These are phyloP conservation scores for Rhagologus leucostigma DNA, from an alignment of 2,113 vertebrate genomes.

Conservation along the genomic window DNA sequence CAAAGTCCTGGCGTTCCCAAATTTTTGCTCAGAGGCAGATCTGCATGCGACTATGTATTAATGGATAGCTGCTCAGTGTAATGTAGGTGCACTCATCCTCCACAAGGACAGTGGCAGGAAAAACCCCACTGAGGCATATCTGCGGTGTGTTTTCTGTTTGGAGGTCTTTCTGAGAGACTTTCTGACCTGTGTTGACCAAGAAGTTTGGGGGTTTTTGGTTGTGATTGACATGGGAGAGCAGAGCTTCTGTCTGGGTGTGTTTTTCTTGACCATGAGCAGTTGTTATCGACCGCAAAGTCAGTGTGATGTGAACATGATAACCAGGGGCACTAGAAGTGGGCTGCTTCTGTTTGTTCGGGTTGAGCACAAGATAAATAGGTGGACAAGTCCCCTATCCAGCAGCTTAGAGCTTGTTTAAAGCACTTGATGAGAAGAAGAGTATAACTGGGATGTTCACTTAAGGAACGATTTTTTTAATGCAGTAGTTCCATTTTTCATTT, in stretches of 20 bases:
- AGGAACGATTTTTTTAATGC: not conserved
- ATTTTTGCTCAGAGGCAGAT: not conserved
- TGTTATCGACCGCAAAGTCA: not conserved
- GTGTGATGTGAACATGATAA: not conserved
- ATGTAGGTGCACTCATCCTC: not conserved
- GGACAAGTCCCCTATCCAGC: not conserved
- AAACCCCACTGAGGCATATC: not conserved
- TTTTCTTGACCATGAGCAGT: not conserved
- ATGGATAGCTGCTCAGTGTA: not conserved
- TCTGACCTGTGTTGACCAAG: not conserved
- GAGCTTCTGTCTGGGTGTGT: not conserved
- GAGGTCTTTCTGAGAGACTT: not conserved
- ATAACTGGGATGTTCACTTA: not conserved
- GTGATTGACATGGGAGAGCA: not conserved
- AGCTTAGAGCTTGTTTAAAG: not conserved
- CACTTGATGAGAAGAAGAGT: not conserved
- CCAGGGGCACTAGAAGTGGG: not conserved
- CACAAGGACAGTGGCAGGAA: not conserved
- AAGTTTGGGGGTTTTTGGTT: not conserved
- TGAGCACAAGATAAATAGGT: not conserved
- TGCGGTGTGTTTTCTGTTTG: not conserved
- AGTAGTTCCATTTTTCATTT: not conserved
- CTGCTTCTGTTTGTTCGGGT: not conserved
- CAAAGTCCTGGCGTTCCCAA: not conserved
- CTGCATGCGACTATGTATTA: not conserved